phyloP scores from a whole-genome alignment of 2,113 vertebrate species.

The Chlamydotis undulata region DNA sequence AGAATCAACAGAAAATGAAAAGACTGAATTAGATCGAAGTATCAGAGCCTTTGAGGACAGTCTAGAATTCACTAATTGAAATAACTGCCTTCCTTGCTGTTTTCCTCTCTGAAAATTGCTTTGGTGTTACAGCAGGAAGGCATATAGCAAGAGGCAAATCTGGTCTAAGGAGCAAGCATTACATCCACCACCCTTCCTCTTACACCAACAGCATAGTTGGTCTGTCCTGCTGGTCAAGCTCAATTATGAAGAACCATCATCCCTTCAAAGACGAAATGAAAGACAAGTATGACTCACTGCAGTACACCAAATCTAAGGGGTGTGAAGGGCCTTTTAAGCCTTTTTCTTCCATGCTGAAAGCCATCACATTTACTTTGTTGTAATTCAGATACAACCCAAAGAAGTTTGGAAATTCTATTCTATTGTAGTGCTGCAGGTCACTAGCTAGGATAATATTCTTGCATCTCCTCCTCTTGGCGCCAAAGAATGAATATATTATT shows the following conservation, averaged over 20 bases:
- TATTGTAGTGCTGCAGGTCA: not conserved
- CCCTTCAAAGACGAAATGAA: not conserved
- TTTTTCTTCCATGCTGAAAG: not conserved
- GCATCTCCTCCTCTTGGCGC: not conserved
- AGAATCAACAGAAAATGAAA: constrained; percentile 54
- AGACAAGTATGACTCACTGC: not conserved
- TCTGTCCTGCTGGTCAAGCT: not conserved
- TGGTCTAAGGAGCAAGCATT: not conserved
- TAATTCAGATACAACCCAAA: not conserved
- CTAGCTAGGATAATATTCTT: not conserved
- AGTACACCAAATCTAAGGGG: not conserved
- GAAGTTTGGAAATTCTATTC: not conserved
- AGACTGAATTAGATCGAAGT: constrained; percentile 20
- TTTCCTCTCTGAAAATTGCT: not conserved
- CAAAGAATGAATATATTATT: not conserved
- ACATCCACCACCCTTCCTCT: not conserved
- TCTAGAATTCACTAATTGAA: constrained; percentile 31
- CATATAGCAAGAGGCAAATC: not conserved
- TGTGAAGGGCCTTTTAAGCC: not conserved
- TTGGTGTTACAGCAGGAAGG: not conserved
- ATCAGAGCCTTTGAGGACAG: constrained; percentile 21
- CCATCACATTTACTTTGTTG: not conserved
- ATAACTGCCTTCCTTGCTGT: not conserved
- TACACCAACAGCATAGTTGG: not conserved
- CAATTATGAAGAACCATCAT: not conserved